Base-by-base conservation (phyloP, 2,888 invertebrate genomes). In the Scaptodrosophila latifasciaeformis region DNA sequence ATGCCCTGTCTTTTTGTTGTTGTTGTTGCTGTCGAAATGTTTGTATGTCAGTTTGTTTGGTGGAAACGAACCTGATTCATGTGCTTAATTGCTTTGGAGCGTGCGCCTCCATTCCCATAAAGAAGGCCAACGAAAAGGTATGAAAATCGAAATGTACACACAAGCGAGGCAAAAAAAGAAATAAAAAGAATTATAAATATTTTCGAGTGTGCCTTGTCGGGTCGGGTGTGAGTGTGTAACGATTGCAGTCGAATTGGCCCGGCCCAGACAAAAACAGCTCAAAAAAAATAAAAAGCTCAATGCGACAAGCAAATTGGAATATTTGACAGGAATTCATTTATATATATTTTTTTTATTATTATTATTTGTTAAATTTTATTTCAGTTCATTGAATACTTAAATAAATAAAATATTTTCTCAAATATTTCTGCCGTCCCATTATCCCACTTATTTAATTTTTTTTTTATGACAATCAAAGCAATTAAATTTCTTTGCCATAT, bases 81-180 rank as follows among this genome's bases (percentile, higher is more conserved):
- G 78, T 69, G 82, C 78, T 81, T 76, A 78, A 79, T 81, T 81
- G 82, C 77, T 79, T 81, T 81, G 74, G 77, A 77, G 82, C 82
- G 82, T 74, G 81, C 66, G 68, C 54, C 62, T 54, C 58, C 35
- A 52, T 18, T 43, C 34, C 18, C 18, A 35, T n/a, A 43, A 44
- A 42, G 19, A 12, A 30, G 34, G 35, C 27, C 35, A 51, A 62
- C 50, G 49, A 66, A 67, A 77, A 77, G 61, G 74, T 70, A 77
- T 80, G 67, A 72, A 69, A 37, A 68, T 79, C 61, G 68, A 78
- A 75, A 65, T 75, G 69, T 79, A 44, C 44, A 30, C 30, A 44
- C 30, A 44, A 2, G n/a, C n/a, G n/a, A n/a, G n/a, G n/a, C n/a
- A n/a, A n/a, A n/a, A n/a, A n/a, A n/a, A 44, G 65, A 76, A 72